phyloP scores from a whole-genome alignment of 2,888 invertebrate genomes.

The Calameuta idolon region DNA sequence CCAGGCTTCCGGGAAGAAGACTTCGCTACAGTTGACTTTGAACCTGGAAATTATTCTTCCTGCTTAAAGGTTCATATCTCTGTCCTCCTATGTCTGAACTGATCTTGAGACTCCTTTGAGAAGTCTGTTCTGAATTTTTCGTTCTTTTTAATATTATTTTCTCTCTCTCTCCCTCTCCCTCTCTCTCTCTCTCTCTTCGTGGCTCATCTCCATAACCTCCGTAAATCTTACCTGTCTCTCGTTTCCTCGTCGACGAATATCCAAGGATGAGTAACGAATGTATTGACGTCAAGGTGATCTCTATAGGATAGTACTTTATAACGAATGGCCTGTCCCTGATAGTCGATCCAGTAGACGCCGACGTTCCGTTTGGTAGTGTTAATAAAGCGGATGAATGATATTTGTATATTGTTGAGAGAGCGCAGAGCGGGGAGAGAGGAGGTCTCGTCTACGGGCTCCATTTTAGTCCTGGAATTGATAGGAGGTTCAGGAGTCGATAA shows the following conservation, averaged over 20 bases:
- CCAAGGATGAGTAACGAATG: constrained; percentile 88
- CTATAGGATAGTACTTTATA: constrained; percentile 73
- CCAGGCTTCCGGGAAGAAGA: constrained; percentile 55
- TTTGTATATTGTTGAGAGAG: constrained; percentile 48
- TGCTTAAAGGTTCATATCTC: background rate
- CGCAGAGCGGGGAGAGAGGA: constrained; percentile 34
- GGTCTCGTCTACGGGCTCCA: background rate
- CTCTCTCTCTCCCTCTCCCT: background rate
- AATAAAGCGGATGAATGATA: constrained; percentile 72
- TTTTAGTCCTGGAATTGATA: background rate
- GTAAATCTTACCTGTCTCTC: constrained; percentile 70
- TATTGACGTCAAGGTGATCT: constrained; percentile 75
- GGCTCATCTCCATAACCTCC: background rate
- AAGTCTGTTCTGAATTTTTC: background rate
- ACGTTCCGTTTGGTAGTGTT: constrained; percentile 72
- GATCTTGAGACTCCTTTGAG: background rate
- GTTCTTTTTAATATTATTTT: background rate
- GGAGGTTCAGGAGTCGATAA: background rate
- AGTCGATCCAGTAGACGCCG: constrained; percentile 84
- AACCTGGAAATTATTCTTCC: constrained; percentile 41
- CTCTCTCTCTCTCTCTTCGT: background rate
- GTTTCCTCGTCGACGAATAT: constrained; percentile 80
- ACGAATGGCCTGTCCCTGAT: constrained; percentile 73
- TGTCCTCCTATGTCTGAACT: background rate
- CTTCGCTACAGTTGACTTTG: constrained; percentile 46